Evolutionary conservation across 2,113 vertebrate genomes (phyloP), one percentile per base, ranked within the genome.

Genomic region (Corvus hawaiiensis): DNA sequence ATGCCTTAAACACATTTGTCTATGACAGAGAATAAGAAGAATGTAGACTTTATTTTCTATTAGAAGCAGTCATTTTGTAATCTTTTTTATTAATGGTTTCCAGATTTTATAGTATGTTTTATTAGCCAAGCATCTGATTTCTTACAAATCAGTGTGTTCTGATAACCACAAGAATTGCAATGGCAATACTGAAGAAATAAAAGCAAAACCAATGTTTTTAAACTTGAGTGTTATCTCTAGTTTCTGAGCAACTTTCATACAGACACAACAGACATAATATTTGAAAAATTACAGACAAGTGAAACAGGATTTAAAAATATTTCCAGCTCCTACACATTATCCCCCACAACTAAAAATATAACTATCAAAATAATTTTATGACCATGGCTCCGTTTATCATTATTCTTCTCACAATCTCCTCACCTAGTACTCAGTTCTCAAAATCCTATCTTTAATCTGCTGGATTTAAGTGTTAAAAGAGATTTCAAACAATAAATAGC

Each of bases 261-360:
- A 95, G 63, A 49, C 67, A 87, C 48, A 93, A 75, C 66, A 93
- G 76, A 75, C 37, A 43, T 43, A 94, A 81, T 66, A 84, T 80
- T 95, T 20, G 4, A 75, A 96, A 90, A 93, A 91, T 94, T 94
- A 73, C 27, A 80, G 71, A 84, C 72, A 95, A 82, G 62, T 75
- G 89, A 87, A 94, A 91, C 89, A 84, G 33, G 32, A 46, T 97
- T 97, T 96, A 27, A 90, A 95, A 96, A 69, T 90, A 68, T 91
- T 93, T 91, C 61, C 49, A 94, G 86, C 84, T 97, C 93, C 79
- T 89, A 83, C 54, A 32, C 81, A 82, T 95, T 93, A 94, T 79
- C 54, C 51, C 56, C 71, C 68, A 86, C 30, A 79, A 67, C 73
- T 93, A 90, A 73, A 92, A 75, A 93, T 93, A 90, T 79, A 86